Evolutionary conservation across 2,113 vertebrate genomes (phyloP).

Genomic region (Gymnobelideus leadbeateri): DNA sequence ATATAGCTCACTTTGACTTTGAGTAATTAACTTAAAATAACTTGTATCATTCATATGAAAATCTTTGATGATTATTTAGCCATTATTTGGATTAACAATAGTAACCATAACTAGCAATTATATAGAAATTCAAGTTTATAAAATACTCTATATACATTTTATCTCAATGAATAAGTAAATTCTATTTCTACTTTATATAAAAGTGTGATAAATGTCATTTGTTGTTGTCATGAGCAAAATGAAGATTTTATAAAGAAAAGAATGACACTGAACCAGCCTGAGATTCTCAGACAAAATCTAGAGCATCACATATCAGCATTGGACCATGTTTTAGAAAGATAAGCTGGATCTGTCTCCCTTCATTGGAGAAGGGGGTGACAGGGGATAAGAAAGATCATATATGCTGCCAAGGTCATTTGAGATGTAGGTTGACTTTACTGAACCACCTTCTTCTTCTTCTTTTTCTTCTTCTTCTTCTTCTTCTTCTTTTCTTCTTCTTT

Average conservation of each 20-base stretch:
- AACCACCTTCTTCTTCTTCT: background rate
- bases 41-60: background rate
- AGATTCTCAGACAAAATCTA: background rate
- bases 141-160: background rate
- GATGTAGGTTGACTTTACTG: background rate
- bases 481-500: too few species aligned
- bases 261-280: background rate
- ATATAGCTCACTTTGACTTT: background rate
- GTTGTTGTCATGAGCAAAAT: background rate
- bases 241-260: background rate
- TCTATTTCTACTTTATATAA: background rate
- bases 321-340: background rate
- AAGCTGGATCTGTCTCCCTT: background rate
- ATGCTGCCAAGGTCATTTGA: background rate
- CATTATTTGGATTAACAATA: background rate
- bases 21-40: background rate
- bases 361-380: background rate
- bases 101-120: background rate
- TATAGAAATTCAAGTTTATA: background rate
- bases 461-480: too few species aligned
- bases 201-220: too few species aligned
- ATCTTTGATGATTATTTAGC: background rate
- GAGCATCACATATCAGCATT: too few species aligned
- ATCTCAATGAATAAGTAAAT: background rate
- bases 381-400: background rate